phyloP scores from a whole-genome alignment of 2,113 vertebrate species.

The Rostratula benghalensis region DNA sequence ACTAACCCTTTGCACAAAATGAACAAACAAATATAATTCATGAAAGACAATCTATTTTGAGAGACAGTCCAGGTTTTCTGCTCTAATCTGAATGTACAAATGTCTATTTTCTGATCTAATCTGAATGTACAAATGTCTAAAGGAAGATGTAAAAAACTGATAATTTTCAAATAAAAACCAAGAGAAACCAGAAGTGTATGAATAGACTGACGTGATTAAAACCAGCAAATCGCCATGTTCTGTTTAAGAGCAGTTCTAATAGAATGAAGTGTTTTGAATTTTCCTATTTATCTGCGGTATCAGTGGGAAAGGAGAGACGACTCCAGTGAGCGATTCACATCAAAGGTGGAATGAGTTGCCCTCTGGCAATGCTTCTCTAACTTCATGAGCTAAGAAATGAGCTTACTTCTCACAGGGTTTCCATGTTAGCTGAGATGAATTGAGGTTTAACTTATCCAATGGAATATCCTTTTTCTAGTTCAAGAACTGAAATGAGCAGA shows the following conservation, averaged over 20 bases:
- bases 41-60: not conserved
- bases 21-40: not conserved
- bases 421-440: not conserved
- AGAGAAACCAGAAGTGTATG: not conserved
- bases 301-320: not conserved
- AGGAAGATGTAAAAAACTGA: not conserved
- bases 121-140: not conserved
- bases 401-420: not conserved
- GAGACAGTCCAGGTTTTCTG: not conserved
- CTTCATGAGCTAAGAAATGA: not conserved
- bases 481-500: not conserved
- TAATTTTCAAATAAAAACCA: not conserved
- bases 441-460: not conserved
- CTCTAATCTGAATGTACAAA: not conserved
- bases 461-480: not conserved
- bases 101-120: not conserved
- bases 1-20: not conserved
- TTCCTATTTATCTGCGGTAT: not conserved
- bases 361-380: not conserved
- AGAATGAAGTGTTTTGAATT: not conserved
- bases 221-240: accelerated
- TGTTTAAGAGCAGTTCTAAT: not conserved
- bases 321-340: not conserved
- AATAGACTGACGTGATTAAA: not conserved
- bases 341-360: not conserved